Conservation (phyloP, 2,113 vertebrate species). For the Saiga tatarica region DNA sequence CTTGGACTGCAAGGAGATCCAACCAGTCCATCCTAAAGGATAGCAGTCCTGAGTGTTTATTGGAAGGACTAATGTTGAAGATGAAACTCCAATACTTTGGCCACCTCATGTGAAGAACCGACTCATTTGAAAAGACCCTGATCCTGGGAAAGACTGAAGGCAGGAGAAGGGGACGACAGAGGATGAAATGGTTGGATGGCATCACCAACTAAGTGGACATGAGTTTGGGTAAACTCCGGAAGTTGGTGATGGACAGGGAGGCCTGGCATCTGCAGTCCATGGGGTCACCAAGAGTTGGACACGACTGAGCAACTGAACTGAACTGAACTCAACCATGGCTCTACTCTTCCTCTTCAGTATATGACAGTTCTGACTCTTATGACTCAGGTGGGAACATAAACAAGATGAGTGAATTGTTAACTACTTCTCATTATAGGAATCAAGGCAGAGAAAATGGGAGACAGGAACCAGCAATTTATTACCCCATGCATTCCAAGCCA, state of each 20-base stretch:
- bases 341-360: neutral
- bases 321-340: neutral
- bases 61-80: neutral
- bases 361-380: neutral
- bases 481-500: neutral
- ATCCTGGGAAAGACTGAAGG: neutral
- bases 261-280: neutral
- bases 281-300: neutral
- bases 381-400: neutral
- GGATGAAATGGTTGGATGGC: neutral
- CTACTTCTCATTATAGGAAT: neutral
- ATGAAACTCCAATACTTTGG: neutral
- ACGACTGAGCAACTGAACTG: neutral
- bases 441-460: neutral
- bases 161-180: neutral
- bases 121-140: neutral
- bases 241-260: neutral
- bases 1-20: neutral
- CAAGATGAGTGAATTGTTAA: neutral
- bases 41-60: neutral
- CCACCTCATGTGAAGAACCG: accelerated
- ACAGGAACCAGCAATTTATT: neutral
- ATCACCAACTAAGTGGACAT: neutral
- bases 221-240: neutral
- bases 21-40: neutral